Conservation (phyloP, 2,113 vertebrate genomes). For the Gymnorhina tibicen region DNA sequence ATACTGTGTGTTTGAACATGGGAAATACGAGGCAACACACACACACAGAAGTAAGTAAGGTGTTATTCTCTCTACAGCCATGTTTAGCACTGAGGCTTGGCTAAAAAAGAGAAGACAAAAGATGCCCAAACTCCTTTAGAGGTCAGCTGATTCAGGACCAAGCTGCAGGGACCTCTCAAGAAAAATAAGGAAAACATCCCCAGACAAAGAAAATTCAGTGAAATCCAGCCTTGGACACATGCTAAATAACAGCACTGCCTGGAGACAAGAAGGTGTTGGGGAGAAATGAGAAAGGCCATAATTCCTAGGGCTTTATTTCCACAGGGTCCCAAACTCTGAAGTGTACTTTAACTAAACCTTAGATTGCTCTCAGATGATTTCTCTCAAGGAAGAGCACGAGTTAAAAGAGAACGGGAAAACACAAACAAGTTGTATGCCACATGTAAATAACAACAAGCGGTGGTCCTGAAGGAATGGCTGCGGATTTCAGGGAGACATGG, state of each 20-base stretch:
- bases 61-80: background rate
- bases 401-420: background rate
- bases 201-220: background rate
- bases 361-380: background rate
- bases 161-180: background rate
- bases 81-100: background rate
- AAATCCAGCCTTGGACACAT: background rate
- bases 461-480: background rate
- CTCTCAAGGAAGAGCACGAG: background rate
- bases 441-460: slow-evolving; percentile 1
- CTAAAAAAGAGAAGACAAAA: background rate
- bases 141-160: background rate
- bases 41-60: background rate
- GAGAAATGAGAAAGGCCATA: background rate
- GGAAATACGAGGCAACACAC: background rate
- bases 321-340: background rate
- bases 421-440: background rate
- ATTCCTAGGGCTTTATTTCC: background rate
- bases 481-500: slow-evolving; percentile 33
- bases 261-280: background rate
- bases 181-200: background rate
- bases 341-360: background rate
- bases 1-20: background rate
- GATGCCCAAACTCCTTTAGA: background rate
- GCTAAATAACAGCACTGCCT: background rate